A percentile compares a stretch with the other conserved stretches of the same genome.
phyloP scores from a whole-genome alignment of 1,140 invertebrate species.

The Zaprionus inermis region DNA sequence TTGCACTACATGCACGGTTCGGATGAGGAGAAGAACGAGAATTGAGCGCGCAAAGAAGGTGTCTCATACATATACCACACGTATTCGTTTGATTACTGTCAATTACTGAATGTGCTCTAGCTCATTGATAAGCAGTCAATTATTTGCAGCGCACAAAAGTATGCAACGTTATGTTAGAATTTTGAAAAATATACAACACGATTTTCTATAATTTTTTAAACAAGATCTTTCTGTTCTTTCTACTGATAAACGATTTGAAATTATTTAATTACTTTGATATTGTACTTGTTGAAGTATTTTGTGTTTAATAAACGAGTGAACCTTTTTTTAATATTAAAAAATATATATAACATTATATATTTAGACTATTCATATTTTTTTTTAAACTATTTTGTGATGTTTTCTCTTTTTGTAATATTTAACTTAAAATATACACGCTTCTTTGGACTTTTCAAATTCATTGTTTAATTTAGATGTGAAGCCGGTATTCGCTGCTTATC shows the following conservation, averaged over 20 bases:
- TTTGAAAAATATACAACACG: background rate
- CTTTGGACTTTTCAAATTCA: too few relatives aligned
- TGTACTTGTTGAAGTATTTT: background rate
- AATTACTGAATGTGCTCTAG: background rate
- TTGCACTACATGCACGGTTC: constrained; percentile 64
- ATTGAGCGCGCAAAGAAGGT: background rate
- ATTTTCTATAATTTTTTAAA: constrained; percentile 6
- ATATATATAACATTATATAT: too few relatives aligned
- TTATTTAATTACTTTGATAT: background rate
- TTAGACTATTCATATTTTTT: too few relatives aligned
- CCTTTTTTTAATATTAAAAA: too few relatives aligned
- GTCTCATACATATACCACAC: background rate
- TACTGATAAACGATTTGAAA: too few relatives aligned
- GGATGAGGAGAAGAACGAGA: constrained; percentile 46
- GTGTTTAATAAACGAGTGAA: too few relatives aligned
- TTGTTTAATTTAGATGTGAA: too few relatives aligned
- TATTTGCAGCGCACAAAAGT: constrained; percentile 40
- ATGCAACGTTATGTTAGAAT: constrained; percentile 36
- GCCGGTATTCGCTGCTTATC: too few relatives aligned
- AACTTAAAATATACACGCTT: too few relatives aligned
- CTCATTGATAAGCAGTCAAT: background rate
- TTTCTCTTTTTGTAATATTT: too few relatives aligned
- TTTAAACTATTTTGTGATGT: too few relatives aligned
- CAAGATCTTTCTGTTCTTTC: background rate
- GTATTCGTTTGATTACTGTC: constrained; percentile 20